Evolutionary conservation across 92 coral and sea anemone genomes (phyloP), one percentile per base, ranked within the genome.

Genomic region (Heliopora coerulea): DNA sequence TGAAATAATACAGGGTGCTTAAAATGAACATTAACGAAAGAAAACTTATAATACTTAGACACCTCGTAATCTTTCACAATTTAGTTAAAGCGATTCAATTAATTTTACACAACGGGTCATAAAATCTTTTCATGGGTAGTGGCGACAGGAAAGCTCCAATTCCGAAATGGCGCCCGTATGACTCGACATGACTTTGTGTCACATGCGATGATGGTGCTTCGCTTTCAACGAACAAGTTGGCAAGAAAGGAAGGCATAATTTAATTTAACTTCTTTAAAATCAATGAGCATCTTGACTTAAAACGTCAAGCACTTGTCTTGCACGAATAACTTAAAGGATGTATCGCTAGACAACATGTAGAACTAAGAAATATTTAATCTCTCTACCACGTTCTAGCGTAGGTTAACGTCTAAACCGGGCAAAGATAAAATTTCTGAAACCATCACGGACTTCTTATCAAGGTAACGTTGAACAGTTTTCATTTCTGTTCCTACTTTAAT

Each of bases 61-160:
- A 49, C 39, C 48, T 50, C 58, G 50, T 20, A 54, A n/a, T 49
- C 20, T 19, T 70, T 12, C 6, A 34, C 7, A 34, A 70, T 52
- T 70, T 49, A 29, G 40, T 52, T 31, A 70, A 54, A 54, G 24
- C 31, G 63, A 52, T 70, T 54, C 29, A 70, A 69, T 69, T 69
- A 69, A 37, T 42, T 14, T 18, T 37, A n/a, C 32, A 54, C 59
- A 67, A 67, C 20, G 26, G 74, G 18, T 67, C 57, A 67, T 19
- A 65, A 62, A 33, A n/a, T n/a, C n/a, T n/a, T n/a, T n/a, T n/a
- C n/a, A n/a, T n/a, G n/a, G n/a, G n/a, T n/a, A n/a, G n/a, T n/a
- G n/a, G n/a, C n/a, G n/a, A n/a, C n/a, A n/a, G n/a, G n/a, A n/a
- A n/a, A n/a, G n/a, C n/a, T n/a, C n/a, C n/a, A n/a, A n/a, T n/a